These are phyloP conservation scores for Drosophila longiperda DNA, from an alignment of 2,888 invertebrate genomes.

Conservation along the genomic window DNA sequence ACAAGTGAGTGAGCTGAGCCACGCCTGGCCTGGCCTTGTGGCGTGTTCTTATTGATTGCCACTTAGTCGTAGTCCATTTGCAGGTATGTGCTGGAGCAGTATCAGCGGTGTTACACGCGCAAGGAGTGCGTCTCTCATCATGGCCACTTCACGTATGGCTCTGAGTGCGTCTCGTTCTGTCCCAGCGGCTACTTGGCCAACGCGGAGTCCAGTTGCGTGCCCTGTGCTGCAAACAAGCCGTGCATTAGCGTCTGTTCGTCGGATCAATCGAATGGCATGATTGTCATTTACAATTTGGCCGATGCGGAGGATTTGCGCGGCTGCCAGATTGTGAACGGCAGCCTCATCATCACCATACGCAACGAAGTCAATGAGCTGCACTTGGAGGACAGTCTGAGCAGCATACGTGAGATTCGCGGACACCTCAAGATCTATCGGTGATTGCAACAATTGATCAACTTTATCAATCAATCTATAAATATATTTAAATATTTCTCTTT, in stretches of 20 bases:
- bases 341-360: conserved; percentile 85
- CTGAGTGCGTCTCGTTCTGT: conserved; percentile 67
- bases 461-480: background rate
- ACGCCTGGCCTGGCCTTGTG: conserved; percentile 2
- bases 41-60: conserved; percentile 10
- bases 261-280: conserved; percentile 14
- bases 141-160: conserved; percentile 47
- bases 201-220: conserved; percentile 45
- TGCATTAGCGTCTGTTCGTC: conserved; percentile 69
- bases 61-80: conserved; percentile 38
- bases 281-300: conserved; percentile 87
- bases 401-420: conserved; percentile 90
- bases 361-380: conserved; percentile 86
- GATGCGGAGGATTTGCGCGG: conserved; percentile 89
- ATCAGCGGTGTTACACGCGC: conserved; percentile 88
- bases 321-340: conserved; percentile 92
- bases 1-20: conserved; percentile 86
- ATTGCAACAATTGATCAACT: background rate
- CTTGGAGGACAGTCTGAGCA: conserved; percentile 88
- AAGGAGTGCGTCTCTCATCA: conserved; percentile 87
- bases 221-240: conserved; percentile 33
- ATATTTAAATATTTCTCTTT: background rate
- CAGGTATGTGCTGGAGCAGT: conserved; percentile 72
- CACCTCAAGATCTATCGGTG: conserved; percentile 88
- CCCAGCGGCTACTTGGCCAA: conserved; percentile 65